Evolutionary conservation across 2,888 invertebrate species (phyloP), one percentile per base, ranked within the genome.

Genomic region (Trypoxylon attenuatum): DNA sequence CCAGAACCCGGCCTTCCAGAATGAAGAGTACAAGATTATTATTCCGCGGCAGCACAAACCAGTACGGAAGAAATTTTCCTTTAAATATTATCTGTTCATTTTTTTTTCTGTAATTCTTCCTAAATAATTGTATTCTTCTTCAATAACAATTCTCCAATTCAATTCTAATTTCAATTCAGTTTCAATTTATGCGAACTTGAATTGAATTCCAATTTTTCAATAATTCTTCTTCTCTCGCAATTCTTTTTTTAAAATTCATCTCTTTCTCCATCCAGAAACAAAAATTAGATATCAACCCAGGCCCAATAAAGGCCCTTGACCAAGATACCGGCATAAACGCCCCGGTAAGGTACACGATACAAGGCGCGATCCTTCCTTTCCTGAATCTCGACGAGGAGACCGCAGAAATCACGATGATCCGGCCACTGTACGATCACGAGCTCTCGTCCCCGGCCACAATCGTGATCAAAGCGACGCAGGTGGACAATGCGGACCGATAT

Each of bases 401-500:
- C 10, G 94, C 93, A 1, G 88, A 89, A 66, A 89, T 94, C 27
- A 88, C 89, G 18, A 88, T 92, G 61, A 89, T 90, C 23, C 89
- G 89, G 47, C 88, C 89, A 49, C 87, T 94, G 53, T 88, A 90
- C 33, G 90, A 90, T 55, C 89, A 89, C 49, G 92, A 92, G 69
- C 87, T 94, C 4, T 84, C 89, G 8, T 91, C 92, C 75, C 93
- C 95, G 0, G 91, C 93, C 25, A 96, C 95, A 1, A 88, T 96
- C 29, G 94, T 96, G 47, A 91, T 96, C 15, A 93, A 94, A 88
- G 94, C 94, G 5, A 93, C 92, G 0, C 94, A 94, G 83, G 89
- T 92, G 63, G 96, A 97, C 88, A 97, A 97, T 89, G 89, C 93
- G 0, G 96, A 96, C 88, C 91, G 96, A 52, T 96, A 96, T 85